phyloP scores from a whole-genome alignment of 2,113 vertebrate species.

The Colius striatus region DNA sequence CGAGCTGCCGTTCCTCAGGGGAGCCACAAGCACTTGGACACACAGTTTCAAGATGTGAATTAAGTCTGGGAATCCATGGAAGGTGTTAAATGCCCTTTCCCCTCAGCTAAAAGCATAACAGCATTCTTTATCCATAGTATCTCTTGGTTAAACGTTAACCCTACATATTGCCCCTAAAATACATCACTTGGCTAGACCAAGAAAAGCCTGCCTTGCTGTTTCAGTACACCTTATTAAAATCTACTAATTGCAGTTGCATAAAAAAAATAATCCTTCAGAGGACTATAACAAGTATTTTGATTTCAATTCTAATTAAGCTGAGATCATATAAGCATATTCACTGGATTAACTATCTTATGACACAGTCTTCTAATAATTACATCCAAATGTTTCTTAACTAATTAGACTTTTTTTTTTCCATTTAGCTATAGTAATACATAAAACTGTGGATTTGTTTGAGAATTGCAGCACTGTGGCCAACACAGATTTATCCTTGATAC shows the following conservation, averaged over 20 bases:
- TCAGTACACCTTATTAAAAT: not conserved
- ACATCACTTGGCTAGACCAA: not conserved
- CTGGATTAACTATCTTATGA: not conserved
- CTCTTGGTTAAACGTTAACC: not conserved
- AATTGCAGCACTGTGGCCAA: conserved; percentile 17
- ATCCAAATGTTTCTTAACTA: not conserved
- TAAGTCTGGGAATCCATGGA: not conserved
- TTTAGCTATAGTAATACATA: not conserved
- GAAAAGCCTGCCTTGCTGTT: not conserved
- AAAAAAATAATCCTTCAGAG: not conserved
- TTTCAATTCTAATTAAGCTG: not conserved
- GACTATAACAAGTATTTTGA: not conserved
- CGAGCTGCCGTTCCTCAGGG: not conserved
- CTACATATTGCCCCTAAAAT: not conserved
- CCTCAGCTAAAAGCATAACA: not conserved
- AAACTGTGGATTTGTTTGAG: not conserved
- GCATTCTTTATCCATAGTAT: not conserved
- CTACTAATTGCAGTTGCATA: not conserved
- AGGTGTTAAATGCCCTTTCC: not conserved
- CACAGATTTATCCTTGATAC: conserved; percentile 13
- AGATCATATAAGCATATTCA: not conserved
- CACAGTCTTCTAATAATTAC: not conserved
- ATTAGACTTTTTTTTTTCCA: not conserved
- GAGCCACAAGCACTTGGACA: not conserved
- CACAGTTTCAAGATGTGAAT: not conserved